Percentiles rank a stretch among this genome's conserved stretches.
phyloP scores from a whole-genome alignment of 2,113 vertebrate genomes.

The Festucalex cinctus region DNA sequence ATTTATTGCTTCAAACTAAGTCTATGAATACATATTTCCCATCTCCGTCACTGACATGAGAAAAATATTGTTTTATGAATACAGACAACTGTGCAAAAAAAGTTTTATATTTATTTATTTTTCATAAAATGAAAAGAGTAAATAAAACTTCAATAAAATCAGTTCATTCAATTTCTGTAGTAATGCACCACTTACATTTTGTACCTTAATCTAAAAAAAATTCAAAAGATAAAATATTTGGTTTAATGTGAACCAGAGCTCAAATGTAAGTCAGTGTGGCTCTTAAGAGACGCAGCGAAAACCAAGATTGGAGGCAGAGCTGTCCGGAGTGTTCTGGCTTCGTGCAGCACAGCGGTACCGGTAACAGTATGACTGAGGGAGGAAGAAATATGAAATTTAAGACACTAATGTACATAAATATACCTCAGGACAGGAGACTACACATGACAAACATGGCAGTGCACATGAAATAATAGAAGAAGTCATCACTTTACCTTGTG shows the following conservation, averaged over 20 bases:
- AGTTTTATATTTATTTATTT: background rate
- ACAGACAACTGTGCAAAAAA: background rate
- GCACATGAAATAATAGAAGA: background rate
- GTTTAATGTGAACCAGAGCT: constrained; percentile 4
- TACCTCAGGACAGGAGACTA: background rate
- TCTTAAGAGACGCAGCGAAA: constrained; percentile 84
- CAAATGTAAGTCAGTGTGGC: constrained; percentile 35
- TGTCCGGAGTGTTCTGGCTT: constrained; percentile 94
- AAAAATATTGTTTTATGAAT: background rate
- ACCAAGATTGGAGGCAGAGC: constrained; percentile 92
- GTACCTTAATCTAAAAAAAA: background rate
- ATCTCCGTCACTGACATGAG: background rate
- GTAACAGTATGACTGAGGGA: constrained; percentile 89
- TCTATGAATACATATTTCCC: background rate
- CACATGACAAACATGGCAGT: background rate
- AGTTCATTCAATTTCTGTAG: background rate
- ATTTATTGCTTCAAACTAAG: background rate
- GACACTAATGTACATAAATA: background rate
- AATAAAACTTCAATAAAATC: background rate
- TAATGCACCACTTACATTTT: background rate
- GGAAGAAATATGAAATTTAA: background rate
- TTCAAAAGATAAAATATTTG: background rate
- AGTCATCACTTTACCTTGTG: constrained; percentile 81
- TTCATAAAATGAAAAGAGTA: background rate
- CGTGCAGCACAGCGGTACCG: constrained; percentile 94